Base-by-base conservation (phyloP, 2,113 vertebrate genomes). In the Gavialis gangeticus region DNA sequence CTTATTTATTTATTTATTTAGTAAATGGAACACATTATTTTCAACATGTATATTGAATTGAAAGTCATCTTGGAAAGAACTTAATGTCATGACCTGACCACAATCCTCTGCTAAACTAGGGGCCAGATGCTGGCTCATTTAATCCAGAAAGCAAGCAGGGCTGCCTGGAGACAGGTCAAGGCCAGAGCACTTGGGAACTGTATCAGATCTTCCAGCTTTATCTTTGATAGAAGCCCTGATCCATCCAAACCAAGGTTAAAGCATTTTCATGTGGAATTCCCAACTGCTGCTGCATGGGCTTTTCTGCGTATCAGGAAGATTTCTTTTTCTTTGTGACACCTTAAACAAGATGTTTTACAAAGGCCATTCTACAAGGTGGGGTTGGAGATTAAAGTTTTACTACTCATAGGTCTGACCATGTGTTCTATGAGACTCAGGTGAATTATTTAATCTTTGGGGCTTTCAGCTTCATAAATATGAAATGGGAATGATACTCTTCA, bases 151-250 rank as follows among this genome's bases (percentile, higher is more conserved):
- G 75, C 56, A 0, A 81, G 69, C 1, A 25, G 6, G 16, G 2
- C 2, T 63, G 14, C 54, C 25, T 60, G 56, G 2, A 6, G 10
- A 79, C 46, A 63, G 46, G 1, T 27, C 6, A 60, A 24, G n/a
- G 58, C 60, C 34, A 18, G 0, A 55, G 1, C 2, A 0, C 77
- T 46, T 59, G 8, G 15, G 60, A 64, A 11, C 2, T 28, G 4
- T 76, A n/a, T 12, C 4, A 73, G 55, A 34, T 25, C 12, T 19
- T 79, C 62, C 66, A 69, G 21, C n/a, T 6, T 79, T 88, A 62
- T 58, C 58, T 34, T 24, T 62, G 5, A 63, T 54, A 46, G 54
- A 77, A 18, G 62, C 79, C n/a, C 0, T 37, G 77, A 19, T 54
- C 66, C 62, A 18, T 80, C 30, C 28, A 80, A 5, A 62, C 2